These are phyloP conservation scores for Tinamus guttatus DNA, from an alignment of 2,113 vertebrate genomes.

Conservation along the genomic window DNA sequence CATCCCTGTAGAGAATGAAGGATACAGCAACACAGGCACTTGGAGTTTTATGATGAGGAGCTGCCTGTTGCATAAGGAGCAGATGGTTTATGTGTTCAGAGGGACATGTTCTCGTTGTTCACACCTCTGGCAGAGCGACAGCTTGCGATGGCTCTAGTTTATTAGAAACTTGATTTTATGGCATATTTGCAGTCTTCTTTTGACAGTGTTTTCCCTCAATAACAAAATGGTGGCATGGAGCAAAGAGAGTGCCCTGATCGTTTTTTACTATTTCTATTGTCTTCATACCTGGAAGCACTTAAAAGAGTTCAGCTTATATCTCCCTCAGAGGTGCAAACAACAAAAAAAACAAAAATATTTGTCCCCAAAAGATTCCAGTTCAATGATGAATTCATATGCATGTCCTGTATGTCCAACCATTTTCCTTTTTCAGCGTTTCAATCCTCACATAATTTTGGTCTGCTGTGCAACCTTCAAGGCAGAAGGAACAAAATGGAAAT, in stretches of 20 bases:
- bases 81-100: conserved; percentile 74
- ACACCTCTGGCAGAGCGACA: conserved; percentile 71
- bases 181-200: conserved; percentile 15
- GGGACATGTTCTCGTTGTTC: conserved; percentile 69
- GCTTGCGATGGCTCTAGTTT: conserved; percentile 63
- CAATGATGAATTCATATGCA: rapidly evolving
- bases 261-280: background rate
- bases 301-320: background rate
- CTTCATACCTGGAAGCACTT: background rate
- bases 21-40: conserved; percentile 11
- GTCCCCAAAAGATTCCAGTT: background rate
- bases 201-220: background rate
- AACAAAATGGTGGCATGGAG: background rate
- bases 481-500: background rate
- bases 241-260: background rate
- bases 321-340: background rate
- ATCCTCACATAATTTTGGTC: background rate
- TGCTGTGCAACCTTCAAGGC: background rate
- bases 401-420: background rate
- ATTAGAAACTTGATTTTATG: conserved; percentile 22
- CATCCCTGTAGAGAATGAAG: background rate
- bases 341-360: background rate
- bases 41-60: conserved; percentile 25
- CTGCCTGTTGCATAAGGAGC: conserved; percentile 66
- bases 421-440: background rate